Evolutionary conservation across 1,140 invertebrate genomes (phyloP), one percentile per base, ranked within the genome.

Genomic region (Drosophila kikkawai): DNA sequence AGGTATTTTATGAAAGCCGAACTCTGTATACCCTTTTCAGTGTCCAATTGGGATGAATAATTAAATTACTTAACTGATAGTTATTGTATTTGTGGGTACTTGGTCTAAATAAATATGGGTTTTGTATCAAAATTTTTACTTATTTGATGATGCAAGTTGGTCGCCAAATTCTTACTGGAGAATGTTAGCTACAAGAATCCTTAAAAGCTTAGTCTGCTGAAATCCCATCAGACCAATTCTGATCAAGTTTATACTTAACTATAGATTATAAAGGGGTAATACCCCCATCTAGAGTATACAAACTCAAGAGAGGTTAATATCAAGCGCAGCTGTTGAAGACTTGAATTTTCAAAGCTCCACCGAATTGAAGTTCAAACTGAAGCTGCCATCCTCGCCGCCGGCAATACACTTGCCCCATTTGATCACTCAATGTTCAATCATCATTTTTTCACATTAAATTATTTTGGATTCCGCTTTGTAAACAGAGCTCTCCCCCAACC

Each of bases 311-410:
- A 66, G 63, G 63, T 66, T 63, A 66, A 66, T 66, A 66, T 63
- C 57, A 60, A 37, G 61, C 66, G 36, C 63, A 47, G 44, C 61
- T 69, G 45, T 68, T 68, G 36, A 68, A 41, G 44, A 29, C 67
- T 60, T 55, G 69, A 44, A 53, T 50, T 41, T 68, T 32, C 19
- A 56, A 56, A 56, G 36, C 53, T 56, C 19, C 53, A 13, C 50
- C 47, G 15, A 17, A 39, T n/a, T 56, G 66, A 42, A 32, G 64
- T 66, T 44, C 45, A 65, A 47, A 64, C 42, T 64, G 50, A 48
- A 29, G 66, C 19, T 71, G 34, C 67, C 69, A 73, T 71, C 67
- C 53, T 73, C 70, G 70, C 70, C 70, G 70, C 70, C 39, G 70
- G 70, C 70, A 17, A 50, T 22, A 60, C 55, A 74, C 70, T 73